These are phyloP conservation scores for Electrophaes corylata DNA, from an alignment of 2,888 invertebrate species.

Conservation along the genomic window DNA sequence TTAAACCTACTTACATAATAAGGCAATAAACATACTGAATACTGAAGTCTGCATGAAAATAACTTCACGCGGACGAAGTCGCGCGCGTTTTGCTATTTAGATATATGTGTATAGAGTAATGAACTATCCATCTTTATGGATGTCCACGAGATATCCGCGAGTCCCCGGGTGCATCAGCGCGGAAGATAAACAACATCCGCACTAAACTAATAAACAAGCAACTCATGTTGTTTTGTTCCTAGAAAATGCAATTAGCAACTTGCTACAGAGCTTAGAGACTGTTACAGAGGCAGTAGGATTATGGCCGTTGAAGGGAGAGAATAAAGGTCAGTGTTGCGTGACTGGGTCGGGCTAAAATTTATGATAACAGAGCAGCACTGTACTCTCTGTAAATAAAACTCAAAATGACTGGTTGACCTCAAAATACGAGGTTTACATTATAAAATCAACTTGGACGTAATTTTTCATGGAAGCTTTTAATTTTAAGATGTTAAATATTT, in stretches of 20 bases:
- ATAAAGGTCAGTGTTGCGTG: conserved; percentile 25
- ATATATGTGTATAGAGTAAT: background rate
- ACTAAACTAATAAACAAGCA: conserved; percentile 34
- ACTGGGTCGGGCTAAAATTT: conserved; percentile 9
- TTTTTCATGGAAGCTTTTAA: background rate
- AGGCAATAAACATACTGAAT: too few relatives aligned
- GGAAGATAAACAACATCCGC: conserved; percentile 31
- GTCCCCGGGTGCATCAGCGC: conserved; percentile 20
- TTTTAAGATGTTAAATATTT: background rate
- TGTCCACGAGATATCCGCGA: conserved; percentile 8
- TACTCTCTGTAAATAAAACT: conserved; percentile 27
- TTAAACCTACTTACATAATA: too few relatives aligned
- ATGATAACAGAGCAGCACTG: conserved; percentile 15
- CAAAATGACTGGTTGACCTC: conserved; percentile 23
- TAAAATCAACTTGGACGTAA: background rate
- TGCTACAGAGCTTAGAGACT: conserved; percentile 26
- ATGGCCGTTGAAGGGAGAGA: conserved; percentile 13
- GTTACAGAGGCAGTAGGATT: conserved; percentile 22
- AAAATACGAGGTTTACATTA: conserved; percentile 7
- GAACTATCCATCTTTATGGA: conserved; percentile 24
- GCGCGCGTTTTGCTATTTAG: too few relatives aligned
- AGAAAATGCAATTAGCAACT: conserved; percentile 40
- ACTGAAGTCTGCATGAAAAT: too few relatives aligned
- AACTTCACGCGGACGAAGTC: too few relatives aligned
- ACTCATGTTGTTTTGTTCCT: conserved; percentile 37